Conservation (phyloP, 2,797 vertebrate genomes). For the Synanceia verrucosa region DNA sequence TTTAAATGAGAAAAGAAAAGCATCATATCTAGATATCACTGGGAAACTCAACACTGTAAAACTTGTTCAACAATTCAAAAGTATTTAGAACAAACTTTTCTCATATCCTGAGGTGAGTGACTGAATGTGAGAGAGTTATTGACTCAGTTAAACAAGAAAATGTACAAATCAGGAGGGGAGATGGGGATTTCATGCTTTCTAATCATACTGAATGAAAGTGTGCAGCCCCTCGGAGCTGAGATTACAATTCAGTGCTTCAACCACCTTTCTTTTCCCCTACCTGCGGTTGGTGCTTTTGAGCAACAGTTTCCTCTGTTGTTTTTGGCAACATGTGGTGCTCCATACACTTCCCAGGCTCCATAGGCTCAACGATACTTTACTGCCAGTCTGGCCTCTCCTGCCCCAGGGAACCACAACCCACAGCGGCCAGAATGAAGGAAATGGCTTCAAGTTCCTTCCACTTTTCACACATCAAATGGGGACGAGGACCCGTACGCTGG, state of each 20-base stretch:
- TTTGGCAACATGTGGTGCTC: constrained; percentile 62
- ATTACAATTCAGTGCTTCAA: constrained; percentile 31
- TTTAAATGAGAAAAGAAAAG: constrained; percentile 85
- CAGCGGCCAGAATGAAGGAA: constrained; percentile 70
- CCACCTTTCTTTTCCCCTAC: constrained; percentile 52
- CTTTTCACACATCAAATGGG: constrained; percentile 76
- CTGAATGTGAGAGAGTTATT: constrained; percentile 22
- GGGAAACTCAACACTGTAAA: constrained; percentile 36
- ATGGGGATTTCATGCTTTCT: constrained; percentile 36
- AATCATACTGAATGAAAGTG: constrained; percentile 44
- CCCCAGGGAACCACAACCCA: constrained; percentile 67
- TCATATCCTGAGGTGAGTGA: constrained; percentile 40
- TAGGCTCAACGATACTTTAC: constrained; percentile 45
- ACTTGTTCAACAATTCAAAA: constrained; percentile 52
- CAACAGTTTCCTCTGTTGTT: constrained; percentile 72
- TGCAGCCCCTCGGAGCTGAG: constrained; percentile 9
- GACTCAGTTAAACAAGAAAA: constrained; percentile 39
- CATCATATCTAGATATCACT: constrained; percentile 72
- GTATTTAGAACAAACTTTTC: constrained; percentile 60
- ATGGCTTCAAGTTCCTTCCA: constrained; percentile 80
- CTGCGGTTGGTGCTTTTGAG: constrained; percentile 63
- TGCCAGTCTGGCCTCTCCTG: constrained; percentile 51
- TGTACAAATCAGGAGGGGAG: constrained; percentile 19
- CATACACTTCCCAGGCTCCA: constrained; percentile 58
- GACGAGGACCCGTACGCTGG: constrained; percentile 26